These are phyloP conservation scores for Drosophila testacea DNA, from an alignment of 2,888 invertebrate genomes.

Conservation along the genomic window DNA sequence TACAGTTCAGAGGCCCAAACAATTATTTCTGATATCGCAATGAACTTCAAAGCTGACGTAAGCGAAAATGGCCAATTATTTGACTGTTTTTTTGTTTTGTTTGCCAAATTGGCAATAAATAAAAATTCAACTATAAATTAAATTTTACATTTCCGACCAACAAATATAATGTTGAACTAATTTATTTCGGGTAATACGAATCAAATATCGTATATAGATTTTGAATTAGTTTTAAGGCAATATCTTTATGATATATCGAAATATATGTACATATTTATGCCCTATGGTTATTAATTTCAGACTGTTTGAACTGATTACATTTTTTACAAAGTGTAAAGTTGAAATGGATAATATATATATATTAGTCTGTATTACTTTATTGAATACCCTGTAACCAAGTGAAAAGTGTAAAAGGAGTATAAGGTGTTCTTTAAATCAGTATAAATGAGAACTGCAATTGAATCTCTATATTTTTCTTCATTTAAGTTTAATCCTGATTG, in stretches of 20 bases:
- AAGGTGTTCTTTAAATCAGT: too few relatives aligned
- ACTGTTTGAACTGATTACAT: neutral
- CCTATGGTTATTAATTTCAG: neutral
- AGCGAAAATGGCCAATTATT: slow-evolving; percentile 31
- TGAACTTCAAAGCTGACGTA: slow-evolving; percentile 62
- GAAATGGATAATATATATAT: too few relatives aligned
- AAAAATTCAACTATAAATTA: neutral
- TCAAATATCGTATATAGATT: neutral
- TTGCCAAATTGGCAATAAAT: neutral
- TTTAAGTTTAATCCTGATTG: neutral
- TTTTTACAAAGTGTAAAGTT: neutral
- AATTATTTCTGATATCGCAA: slow-evolving; percentile 56
- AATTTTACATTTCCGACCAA: neutral
- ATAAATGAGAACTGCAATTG: neutral
- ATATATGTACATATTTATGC: neutral
- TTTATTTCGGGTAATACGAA: neutral
- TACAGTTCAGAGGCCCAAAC: slow-evolving; percentile 45
- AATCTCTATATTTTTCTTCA: neutral
- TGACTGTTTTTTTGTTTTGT: slow-evolving; percentile 2
- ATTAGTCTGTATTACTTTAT: slow-evolving; percentile 3
- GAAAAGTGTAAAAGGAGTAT: neutral
- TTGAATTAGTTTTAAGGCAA: neutral
- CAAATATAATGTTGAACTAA: neutral
- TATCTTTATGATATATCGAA: neutral
- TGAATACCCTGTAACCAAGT: neutral